phyloP scores from a whole-genome alignment of 2,797 vertebrate species.

The Enteromius fasciolatus region DNA sequence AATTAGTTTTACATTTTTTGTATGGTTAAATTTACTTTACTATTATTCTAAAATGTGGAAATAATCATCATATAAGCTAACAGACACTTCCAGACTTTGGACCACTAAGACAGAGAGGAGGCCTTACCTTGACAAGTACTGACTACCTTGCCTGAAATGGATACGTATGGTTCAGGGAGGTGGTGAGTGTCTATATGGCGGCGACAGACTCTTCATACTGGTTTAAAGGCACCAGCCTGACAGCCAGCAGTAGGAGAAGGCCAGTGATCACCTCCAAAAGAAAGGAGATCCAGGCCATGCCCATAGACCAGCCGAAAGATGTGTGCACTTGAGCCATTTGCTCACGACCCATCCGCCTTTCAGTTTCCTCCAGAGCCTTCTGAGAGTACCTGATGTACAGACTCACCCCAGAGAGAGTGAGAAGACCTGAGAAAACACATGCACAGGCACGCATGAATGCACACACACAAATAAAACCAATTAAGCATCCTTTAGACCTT shows the following conservation, averaged over 20 bases:
- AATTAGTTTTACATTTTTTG: not conserved
- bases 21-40: not conserved
- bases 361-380: conserved; percentile 70
- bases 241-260: conserved; percentile 70
- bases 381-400: conserved; percentile 78
- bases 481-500: conserved; percentile 15
- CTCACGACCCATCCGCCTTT: conserved; percentile 65
- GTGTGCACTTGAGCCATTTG: conserved; percentile 66
- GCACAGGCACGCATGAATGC: conserved; percentile 33
- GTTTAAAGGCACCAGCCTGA: conserved; percentile 50
- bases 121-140: conserved; percentile 2
- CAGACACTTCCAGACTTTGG: not conserved
- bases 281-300: conserved; percentile 80
- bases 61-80: not conserved
- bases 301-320: conserved; percentile 80
- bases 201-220: conserved; percentile 54
- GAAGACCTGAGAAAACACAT: conserved; percentile 68
- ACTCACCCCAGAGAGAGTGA: conserved; percentile 75
- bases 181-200: conserved; percentile 38
- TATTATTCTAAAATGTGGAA: not conserved
- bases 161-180: not conserved
- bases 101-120: not conserved
- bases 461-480: conserved; percentile 37
- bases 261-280: conserved; percentile 71
- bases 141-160: conserved; percentile 22